phyloP scores from a whole-genome alignment of 2,113 vertebrate genomes.

The Leuciscus idus region DNA sequence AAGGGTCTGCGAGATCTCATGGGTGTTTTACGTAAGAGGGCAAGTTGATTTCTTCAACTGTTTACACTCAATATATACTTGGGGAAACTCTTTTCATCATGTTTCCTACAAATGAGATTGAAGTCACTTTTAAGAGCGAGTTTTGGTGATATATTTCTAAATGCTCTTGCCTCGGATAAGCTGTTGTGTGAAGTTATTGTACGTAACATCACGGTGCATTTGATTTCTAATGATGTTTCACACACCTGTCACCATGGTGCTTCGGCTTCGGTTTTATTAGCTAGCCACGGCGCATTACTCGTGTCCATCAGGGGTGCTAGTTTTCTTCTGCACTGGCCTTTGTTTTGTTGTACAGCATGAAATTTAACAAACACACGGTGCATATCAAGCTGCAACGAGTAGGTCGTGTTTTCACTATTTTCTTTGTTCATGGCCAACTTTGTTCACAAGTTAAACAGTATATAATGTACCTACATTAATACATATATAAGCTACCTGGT shows the following conservation, averaged over 20 bases:
- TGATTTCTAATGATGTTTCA: conserved; percentile 24
- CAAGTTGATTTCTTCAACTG: conserved; percentile 19
- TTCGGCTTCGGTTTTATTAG: conserved; percentile 26
- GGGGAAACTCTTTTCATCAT: conserved; percentile 29
- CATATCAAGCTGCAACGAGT: conserved; percentile 22
- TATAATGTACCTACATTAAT: conserved; percentile 29
- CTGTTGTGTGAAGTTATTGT: conserved; percentile 3
- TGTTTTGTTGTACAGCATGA: conserved; percentile 21
- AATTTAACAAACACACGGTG: neutral
- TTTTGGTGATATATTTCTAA: neutral
- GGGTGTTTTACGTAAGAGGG: neutral
- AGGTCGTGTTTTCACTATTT: conserved; percentile 1
- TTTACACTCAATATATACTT: conserved; percentile 28
- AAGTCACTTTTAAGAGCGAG: neutral
- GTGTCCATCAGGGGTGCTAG: conserved; percentile 10
- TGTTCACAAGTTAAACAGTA: neutral
- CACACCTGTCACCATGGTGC: conserved; percentile 17
- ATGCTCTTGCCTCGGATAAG: conserved; percentile 20
- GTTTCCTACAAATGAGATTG: neutral
- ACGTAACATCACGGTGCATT: neutral
- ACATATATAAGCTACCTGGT: conserved; percentile 41
- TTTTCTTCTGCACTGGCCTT: conserved; percentile 6
- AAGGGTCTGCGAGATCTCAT: neutral
- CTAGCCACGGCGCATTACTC: conserved; percentile 10
- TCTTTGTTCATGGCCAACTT: neutral